phyloP scores from a whole-genome alignment of 2,113 vertebrate genomes.

The Gymnobelideus leadbeateri region DNA sequence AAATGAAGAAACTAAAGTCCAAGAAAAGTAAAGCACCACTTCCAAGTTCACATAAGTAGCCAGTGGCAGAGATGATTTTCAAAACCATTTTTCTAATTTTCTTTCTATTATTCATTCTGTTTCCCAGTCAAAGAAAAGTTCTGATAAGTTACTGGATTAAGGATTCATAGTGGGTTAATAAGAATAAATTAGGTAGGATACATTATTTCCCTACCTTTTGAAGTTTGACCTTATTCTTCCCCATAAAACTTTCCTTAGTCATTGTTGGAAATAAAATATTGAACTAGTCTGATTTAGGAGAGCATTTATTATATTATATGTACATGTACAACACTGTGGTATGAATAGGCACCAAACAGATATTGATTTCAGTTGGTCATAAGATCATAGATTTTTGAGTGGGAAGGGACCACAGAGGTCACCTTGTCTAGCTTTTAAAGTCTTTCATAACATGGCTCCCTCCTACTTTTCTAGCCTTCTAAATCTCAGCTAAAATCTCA shows the following conservation, averaged over 20 bases:
- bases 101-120: background rate
- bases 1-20: background rate
- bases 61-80: background rate
- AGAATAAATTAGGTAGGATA: slow-evolving; percentile 47
- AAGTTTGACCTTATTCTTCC: slow-evolving; percentile 42
- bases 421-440: background rate
- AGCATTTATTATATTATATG: slow-evolving; percentile 56
- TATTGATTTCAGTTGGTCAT: background rate
- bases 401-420: background rate
- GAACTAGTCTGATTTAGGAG: slow-evolving; percentile 26
- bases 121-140: slow-evolving; percentile 20
- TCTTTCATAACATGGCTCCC: background rate
- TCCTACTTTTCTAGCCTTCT: background rate
- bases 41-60: background rate
- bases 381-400: background rate
- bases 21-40: background rate
- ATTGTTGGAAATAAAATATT: slow-evolving; percentile 45
- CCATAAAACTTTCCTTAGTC: slow-evolving; percentile 57
- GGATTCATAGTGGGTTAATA: background rate
- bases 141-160: slow-evolving; percentile 54
- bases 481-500: background rate
- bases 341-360: slow-evolving; percentile 62
- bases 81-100: background rate
- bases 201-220: slow-evolving; percentile 51
- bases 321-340: slow-evolving; percentile 46